Conservation (phyloP, 2,888 invertebrate species). For the Tenthredo distinguenda region DNA sequence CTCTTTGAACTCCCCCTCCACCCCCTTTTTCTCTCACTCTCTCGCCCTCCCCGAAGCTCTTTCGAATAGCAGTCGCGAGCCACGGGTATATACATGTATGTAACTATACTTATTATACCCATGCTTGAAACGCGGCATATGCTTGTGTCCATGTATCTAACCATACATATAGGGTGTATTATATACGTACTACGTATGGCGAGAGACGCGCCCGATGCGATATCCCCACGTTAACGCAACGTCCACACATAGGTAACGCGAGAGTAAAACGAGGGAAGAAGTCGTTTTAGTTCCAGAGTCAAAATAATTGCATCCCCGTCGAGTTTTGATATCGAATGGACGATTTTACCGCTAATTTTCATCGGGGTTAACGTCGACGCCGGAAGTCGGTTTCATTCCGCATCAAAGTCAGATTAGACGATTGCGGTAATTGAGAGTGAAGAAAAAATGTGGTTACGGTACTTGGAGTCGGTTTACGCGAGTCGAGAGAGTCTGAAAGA, state of each 20-base stretch:
- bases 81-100: slow-evolving; percentile 8
- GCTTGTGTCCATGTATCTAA: background rate
- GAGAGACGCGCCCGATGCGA: slow-evolving; percentile 17
- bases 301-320: background rate
- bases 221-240: slow-evolving; percentile 10
- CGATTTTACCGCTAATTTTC: background rate
- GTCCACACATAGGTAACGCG: slow-evolving; percentile 16
- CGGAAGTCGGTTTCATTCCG: background rate
- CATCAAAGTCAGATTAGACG: background rate
- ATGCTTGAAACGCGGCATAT: background rate
- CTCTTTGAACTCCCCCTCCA: background rate
- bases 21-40: slow-evolving; percentile 19
- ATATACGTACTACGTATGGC: background rate
- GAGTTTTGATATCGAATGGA: background rate
- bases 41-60: slow-evolving; percentile 10
- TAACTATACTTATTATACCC: slow-evolving; percentile 20
- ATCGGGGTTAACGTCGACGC: background rate
- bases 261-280: background rate
- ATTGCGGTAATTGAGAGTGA: background rate
- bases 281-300: background rate
- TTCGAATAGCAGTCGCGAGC: slow-evolving; percentile 46
- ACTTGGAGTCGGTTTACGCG: background rate
- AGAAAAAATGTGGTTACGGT: background rate
- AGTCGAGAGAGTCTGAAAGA: background rate
- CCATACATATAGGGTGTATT: background rate